Percentiles rank a stretch among this genome's conserved stretches.
These are phyloP conservation scores for Peromyscus aztecus DNA, from an alignment of 2,797 vertebrate genomes.

Conservation along the genomic window DNA sequence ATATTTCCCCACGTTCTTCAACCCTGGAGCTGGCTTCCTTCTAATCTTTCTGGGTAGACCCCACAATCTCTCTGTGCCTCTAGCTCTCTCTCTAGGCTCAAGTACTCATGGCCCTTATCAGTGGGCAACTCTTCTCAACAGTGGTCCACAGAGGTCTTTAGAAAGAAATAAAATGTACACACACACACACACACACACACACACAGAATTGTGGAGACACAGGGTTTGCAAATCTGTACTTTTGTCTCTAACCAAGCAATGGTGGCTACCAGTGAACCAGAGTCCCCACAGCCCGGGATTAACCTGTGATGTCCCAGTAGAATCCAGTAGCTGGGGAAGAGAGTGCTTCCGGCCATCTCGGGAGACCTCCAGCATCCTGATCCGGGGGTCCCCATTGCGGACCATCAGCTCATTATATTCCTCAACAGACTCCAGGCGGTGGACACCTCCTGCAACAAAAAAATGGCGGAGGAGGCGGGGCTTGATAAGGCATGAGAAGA, in stretches of 20 bases:
- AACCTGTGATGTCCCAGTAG: conserved; percentile 92
- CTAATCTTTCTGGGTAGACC: background rate
- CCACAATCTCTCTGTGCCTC: background rate
- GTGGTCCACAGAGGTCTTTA: background rate
- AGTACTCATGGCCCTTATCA: background rate
- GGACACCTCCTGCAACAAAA: conserved; percentile 89
- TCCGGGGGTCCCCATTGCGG: conserved; percentile 89
- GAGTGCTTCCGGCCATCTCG: conserved; percentile 95
- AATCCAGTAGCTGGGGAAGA: conserved; percentile 95
- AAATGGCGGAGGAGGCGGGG: background rate
- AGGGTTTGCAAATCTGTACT: background rate
- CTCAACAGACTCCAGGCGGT: conserved; percentile 95
- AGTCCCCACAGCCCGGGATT: background rate
- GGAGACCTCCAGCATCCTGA: conserved; percentile 88
- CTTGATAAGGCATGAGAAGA: background rate
- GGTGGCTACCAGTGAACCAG: background rate
- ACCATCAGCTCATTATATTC: conserved; percentile 96
- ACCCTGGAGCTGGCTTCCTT: background rate
- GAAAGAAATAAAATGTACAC: background rate
- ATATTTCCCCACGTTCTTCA: background rate
- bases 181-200: background rate
- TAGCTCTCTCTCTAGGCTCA: background rate
- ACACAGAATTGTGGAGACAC: background rate
- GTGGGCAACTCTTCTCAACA: background rate
- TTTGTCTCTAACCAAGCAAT: background rate